phyloP scores from a whole-genome alignment of 30 jellyfish, hydroid and myxozoan species.

The Pseudorhiza aurosa region DNA sequence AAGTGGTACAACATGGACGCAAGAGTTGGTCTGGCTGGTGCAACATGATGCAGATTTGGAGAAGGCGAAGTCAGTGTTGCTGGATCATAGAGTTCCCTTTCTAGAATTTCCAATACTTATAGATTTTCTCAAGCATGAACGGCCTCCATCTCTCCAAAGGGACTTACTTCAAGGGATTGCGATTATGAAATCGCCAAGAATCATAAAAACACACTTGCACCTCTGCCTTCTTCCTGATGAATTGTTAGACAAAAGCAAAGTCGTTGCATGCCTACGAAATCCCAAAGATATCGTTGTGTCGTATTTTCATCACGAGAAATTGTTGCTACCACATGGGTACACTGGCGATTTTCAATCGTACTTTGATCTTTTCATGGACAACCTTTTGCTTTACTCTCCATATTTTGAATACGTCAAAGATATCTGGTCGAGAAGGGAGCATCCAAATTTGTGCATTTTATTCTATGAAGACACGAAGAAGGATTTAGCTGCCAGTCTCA shows the following conservation, averaged over 20 bases:
- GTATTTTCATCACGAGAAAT: slow-evolving; percentile 15
- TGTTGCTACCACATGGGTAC: neutral
- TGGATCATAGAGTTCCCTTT: no score
- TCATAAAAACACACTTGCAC: slow-evolving; percentile 14
- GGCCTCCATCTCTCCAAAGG: no score
- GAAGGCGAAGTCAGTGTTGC: no score
- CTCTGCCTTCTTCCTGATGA: slow-evolving; percentile 22
- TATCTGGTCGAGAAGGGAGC: slow-evolving; percentile 27
- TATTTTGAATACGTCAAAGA: slow-evolving; percentile 10
- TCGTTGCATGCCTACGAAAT: slow-evolving; percentile 19
- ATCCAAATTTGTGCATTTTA: slow-evolving; percentile 30
- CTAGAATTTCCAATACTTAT: no score
- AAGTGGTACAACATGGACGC: slow-evolving; percentile 5
- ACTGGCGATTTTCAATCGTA: slow-evolving; percentile 6
- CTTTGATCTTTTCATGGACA: slow-evolving; percentile 35
- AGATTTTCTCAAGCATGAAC: no score
- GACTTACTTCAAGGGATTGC: no score
- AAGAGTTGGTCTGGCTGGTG: no score
- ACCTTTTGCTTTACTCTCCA: slow-evolving; percentile 7
- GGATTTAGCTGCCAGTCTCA: slow-evolving; percentile 11
- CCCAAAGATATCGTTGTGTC: slow-evolving; percentile 50
- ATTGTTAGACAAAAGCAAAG: slow-evolving; percentile 8
- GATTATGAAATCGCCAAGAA: slow-evolving; percentile 25
- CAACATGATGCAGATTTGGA: no score
- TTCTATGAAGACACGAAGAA: slow-evolving; percentile 39